A percentile compares a stretch with the other conserved stretches of the same genome.
phyloP scores from a whole-genome alignment of 1,140 invertebrate genomes.

The Oncopodura yosiiana region DNA sequence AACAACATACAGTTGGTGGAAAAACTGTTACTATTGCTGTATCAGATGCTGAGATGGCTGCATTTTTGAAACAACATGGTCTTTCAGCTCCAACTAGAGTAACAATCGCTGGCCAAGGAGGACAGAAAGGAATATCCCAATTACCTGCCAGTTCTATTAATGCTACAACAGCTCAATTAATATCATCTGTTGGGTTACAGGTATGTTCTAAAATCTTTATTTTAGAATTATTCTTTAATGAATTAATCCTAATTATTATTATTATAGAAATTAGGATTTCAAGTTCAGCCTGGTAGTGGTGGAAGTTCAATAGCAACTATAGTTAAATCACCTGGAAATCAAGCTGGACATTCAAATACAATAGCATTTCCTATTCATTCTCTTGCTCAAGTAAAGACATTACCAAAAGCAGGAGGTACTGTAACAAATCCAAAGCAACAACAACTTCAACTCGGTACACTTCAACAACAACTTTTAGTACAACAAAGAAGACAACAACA shows the following conservation, averaged over 20 bases:
- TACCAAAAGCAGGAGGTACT: not conserved
- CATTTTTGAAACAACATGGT: constrained; percentile 31
- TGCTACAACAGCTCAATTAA: constrained; percentile 5
- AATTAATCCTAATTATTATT: not conserved
- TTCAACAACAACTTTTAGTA: constrained; percentile 11
- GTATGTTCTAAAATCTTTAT: not conserved
- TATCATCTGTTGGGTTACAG: constrained; percentile 15
- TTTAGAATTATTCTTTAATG: not conserved
- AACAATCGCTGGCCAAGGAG: constrained; percentile 4
- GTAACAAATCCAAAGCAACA: constrained; percentile 8
- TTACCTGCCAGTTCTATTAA: too few relatives aligned
- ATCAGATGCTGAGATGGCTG: constrained; percentile 28
- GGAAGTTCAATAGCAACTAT: constrained; percentile 7
- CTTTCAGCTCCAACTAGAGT: not conserved
- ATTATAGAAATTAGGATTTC: constrained; percentile 7
- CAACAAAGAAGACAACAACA: constrained; percentile 12
- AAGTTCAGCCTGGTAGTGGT: not conserved
- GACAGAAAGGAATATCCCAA: too few relatives aligned
- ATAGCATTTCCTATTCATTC: constrained; percentile 11
- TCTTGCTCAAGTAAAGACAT: constrained; percentile 11
- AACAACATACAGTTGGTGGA: constrained; percentile 31
- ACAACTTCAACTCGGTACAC: not conserved
- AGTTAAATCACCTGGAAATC: constrained; percentile 7
- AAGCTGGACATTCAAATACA: constrained; percentile 7
- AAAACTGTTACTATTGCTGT: constrained; percentile 30